Evolutionary conservation across 92 coral and sea anemone species (phyloP).

Genomic region (Epizoanthus stellaris): DNA sequence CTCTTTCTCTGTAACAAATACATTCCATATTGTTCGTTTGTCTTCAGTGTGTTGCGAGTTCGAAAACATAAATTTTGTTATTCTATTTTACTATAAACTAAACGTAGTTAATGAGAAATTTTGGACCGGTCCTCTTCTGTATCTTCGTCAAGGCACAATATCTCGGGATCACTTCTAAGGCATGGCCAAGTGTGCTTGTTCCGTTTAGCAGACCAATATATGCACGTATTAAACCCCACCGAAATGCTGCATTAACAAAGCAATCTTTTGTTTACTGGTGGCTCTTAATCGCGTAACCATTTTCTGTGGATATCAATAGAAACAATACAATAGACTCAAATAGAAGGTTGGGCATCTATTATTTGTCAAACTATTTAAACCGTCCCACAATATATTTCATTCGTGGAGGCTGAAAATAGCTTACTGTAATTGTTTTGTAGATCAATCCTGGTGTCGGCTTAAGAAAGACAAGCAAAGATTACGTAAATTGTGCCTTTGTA

Average conservation of each 20-base stretch:
- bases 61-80: too few species aligned
- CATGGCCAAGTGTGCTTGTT: too few species aligned
- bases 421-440: neutral
- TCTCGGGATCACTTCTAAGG: too few species aligned
- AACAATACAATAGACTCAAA: neutral
- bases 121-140: too few species aligned
- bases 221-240: too few species aligned
- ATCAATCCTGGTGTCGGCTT: neutral
- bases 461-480: neutral
- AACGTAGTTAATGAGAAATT: too few species aligned
- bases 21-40: too few species aligned
- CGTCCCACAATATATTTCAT: neutral
- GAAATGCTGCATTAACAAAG: neutral
- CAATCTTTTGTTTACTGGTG: neutral
- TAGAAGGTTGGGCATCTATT: neutral
- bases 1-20: too few species aligned
- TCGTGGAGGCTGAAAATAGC: neutral
- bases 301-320: conserved; percentile 6
- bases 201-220: too few species aligned
- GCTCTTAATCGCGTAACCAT: neutral
- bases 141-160: too few species aligned
- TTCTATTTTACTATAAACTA: too few species aligned
- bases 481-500: neutral
- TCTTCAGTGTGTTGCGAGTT: too few species aligned
- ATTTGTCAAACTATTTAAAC: neutral